A percentile compares a stretch with the other conserved stretches of the same genome.
Evolutionary conservation across 53 echinoderm and acorn worm genomes (phyloP).

Genomic region (Hippasteria phrygiana): DNA sequence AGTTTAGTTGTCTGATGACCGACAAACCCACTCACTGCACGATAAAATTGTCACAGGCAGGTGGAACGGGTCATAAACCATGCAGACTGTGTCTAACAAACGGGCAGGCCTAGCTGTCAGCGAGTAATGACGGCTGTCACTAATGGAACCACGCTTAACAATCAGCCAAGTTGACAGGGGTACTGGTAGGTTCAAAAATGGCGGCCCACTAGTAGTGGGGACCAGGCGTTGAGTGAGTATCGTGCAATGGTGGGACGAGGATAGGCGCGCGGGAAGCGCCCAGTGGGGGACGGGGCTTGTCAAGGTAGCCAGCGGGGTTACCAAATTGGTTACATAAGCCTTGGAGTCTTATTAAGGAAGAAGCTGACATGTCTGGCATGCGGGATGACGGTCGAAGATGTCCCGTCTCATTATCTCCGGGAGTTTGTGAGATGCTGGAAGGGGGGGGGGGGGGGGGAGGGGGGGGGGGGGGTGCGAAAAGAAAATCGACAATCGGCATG

Average conservation of each 20-base stretch:
- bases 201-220: neutral
- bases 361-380: neutral
- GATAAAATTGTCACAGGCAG: constrained; percentile 46
- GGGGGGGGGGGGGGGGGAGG: neutral
- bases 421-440: constrained; percentile 4
- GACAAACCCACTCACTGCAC: neutral
- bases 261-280: neutral
- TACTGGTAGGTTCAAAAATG: constrained; percentile 7
- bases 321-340: constrained; percentile 63
- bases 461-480: neutral
- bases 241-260: neutral
- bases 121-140: constrained; percentile 54
- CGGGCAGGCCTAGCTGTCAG: constrained; percentile 46
- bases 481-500: too few relatives aligned
- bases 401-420: constrained; percentile 14
- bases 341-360: neutral
- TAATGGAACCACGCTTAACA: constrained; percentile 31
- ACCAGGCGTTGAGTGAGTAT: neutral
- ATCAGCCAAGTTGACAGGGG: neutral
- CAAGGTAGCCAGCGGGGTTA: constrained; percentile 38
- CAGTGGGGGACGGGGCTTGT: neutral
- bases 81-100: constrained; percentile 2
- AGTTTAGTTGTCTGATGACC: constrained; percentile 20
- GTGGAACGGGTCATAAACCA: constrained; percentile 45
- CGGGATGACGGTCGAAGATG: neutral